A percentile compares a stretch with the other conserved stretches of the same genome.
Conservation (phyloP, 2,797 vertebrate genomes). For the Triplophysa bombifrons region DNA sequence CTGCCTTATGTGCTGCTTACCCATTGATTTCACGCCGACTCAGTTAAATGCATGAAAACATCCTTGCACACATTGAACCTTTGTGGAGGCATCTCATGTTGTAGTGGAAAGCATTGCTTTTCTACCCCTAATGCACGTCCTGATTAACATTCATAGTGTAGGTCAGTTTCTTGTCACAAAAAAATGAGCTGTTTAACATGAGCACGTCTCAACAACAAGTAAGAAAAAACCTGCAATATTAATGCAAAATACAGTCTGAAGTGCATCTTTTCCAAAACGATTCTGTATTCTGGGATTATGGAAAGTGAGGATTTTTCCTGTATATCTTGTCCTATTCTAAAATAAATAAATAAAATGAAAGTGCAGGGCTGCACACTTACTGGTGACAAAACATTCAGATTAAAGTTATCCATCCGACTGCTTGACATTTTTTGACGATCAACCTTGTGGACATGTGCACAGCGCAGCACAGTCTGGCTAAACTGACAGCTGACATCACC, state of each 20-base stretch:
- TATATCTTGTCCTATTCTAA: no score
- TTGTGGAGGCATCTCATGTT: conserved; percentile 55
- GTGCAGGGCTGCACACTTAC: conserved; percentile 3
- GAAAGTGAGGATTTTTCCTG: background rate
- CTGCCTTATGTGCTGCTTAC: conserved; percentile 54
- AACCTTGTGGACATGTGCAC: conserved; percentile 59
- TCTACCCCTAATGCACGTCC: conserved; percentile 54
- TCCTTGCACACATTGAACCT: conserved; percentile 60
- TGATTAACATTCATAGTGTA: conserved; percentile 65
- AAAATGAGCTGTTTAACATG: conserved; percentile 10
- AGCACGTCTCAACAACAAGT: background rate
- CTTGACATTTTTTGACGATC: conserved; percentile 59
- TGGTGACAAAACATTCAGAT: conserved; percentile 44
- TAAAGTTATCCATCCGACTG: conserved; percentile 46
- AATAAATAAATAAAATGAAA: background rate
- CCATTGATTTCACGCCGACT: conserved; percentile 62
- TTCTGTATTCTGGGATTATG: background rate
- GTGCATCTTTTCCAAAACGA: background rate
- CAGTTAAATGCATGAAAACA: conserved; percentile 59
- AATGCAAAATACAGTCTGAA: background rate
- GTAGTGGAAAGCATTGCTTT: conserved; percentile 54
- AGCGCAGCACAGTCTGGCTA: conserved; percentile 51
- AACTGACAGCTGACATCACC: conserved; percentile 74
- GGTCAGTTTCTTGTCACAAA: conserved; percentile 57
- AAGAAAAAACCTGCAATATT: background rate